Conservation (phyloP, 2,113 vertebrate species). For the Tor tambroides region DNA sequence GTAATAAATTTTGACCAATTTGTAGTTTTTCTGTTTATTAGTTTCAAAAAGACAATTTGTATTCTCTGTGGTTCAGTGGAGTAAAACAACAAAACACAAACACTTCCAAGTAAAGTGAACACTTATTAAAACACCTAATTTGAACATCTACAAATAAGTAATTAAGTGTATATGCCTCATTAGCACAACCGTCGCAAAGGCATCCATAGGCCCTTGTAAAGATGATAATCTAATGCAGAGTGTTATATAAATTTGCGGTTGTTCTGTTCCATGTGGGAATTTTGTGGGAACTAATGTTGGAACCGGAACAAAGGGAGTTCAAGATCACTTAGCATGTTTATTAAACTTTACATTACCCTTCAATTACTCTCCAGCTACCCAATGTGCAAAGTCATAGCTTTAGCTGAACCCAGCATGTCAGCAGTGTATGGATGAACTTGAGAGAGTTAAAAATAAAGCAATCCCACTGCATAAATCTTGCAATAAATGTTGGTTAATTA, state of each 20-base stretch:
- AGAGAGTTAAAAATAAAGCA: conserved; percentile 58
- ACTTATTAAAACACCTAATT: not conserved
- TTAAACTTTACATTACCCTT: conserved; percentile 65
- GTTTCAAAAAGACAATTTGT: not conserved
- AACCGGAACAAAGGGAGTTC: conserved; percentile 67
- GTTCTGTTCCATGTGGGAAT: conserved; percentile 69
- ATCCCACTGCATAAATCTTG: conserved; percentile 59
- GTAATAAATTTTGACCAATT: not conserved
- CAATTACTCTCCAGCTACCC: conserved; percentile 58
- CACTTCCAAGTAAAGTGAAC: not conserved
- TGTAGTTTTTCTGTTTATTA: not conserved
- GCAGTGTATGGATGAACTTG: conserved; percentile 53
- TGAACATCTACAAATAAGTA: conserved; percentile 61
- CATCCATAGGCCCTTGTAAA: conserved; percentile 70
- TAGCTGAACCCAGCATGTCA: conserved; percentile 65
- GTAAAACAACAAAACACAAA: not conserved
- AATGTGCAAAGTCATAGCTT: conserved; percentile 35
- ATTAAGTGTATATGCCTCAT: conserved; percentile 67
- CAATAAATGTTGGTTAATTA: conserved; percentile 62
- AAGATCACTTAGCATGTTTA: conserved; percentile 67
- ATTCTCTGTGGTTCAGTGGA: not conserved
- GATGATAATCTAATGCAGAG: conserved; percentile 77
- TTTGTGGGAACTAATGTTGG: conserved; percentile 68
- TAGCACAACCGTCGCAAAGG: conserved; percentile 76
- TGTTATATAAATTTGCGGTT: conserved; percentile 74